Base-by-base conservation (phyloP, 1,140 invertebrate species). In the Phthorimaea operculella region DNA sequence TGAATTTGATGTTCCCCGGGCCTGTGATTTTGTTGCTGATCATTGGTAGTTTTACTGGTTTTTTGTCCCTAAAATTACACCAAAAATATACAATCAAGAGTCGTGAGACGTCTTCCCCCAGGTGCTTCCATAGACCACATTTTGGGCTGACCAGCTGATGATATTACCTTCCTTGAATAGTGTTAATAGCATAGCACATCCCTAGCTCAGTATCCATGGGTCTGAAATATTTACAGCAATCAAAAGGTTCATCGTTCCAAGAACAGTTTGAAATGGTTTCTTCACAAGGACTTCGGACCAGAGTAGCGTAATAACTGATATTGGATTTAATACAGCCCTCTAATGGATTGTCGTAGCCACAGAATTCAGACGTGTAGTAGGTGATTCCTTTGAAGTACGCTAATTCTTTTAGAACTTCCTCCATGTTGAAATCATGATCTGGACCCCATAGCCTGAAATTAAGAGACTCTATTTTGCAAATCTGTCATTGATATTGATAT, bases 401-500 rank as follows among this genome's bases (percentile, higher is more conserved):
- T 47, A 91, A 79, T 70, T 92, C 90, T 63, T 89, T 90, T 1
- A 92, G 74, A 12, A 90, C 88, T 72, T 91, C 90, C 68, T 91
- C 90, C 63, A 91, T 71, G 36, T 90, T 91, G 52, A 89, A 91
- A 64, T 92, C 89, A 57, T 91, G 90, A 36, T 90, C 87, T 49
- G 74, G 67, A 5, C 90, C 90, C 84, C 87, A 91, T 12, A 90
- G 65, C 49, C 90, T 91, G 9, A 28, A 6, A 28, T 4, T 4
- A 28, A 4, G 6, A 6, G 21, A 28, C 21, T 4, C 21, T 28
- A 6, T 2, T 28, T 28, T 28, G 21, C 2, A 28, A 28, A 4
- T 28, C 6, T 28, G 6, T 28, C 6, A 28, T 28, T 28, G 6
- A n/a, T n/a, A n/a, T n/a, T n/a, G n/a, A n/a, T n/a, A n/a, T n/a